A percentile compares a stretch with the other conserved stretches of the same genome.
Evolutionary conservation across 2,113 vertebrate genomes (phyloP).

Genomic region (Tupaia tana): DNA sequence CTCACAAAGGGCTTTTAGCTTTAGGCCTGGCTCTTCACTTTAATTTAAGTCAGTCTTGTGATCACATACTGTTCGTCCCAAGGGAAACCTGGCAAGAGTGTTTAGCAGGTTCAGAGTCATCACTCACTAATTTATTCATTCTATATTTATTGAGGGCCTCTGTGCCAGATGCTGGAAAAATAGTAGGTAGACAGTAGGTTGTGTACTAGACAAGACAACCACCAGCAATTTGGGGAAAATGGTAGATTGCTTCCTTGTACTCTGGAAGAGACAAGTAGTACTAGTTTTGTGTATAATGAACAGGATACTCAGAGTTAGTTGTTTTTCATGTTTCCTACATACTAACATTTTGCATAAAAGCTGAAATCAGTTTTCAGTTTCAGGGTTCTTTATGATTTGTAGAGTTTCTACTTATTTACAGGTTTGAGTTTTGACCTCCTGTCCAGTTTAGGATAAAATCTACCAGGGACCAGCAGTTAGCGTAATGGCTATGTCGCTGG

Average conservation of each 20-base stretch:
- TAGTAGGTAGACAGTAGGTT: neutral
- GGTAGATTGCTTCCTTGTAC: neutral
- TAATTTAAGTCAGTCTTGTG: conserved; percentile 65
- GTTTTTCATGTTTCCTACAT: neutral
- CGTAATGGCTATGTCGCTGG: too few species aligned
- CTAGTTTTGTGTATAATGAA: conserved; percentile 20
- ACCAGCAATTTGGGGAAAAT: neutral
- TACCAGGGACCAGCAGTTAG: too few species aligned
- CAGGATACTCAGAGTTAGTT: neutral
- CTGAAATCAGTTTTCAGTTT: conserved; percentile 40
- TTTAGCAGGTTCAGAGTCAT: conserved; percentile 55
- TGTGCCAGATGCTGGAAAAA: neutral
- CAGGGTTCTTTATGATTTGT: neutral
- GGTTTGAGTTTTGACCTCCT: conserved; percentile 45
- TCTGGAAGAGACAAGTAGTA: neutral
- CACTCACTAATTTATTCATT: conserved; percentile 60
- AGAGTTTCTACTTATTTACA: conserved; percentile 25
- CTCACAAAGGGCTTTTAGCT: conserved; percentile 36
- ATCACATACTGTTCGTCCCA: conserved; percentile 54
- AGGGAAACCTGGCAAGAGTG: conserved; percentile 8
- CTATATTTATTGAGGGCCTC: conserved; percentile 39
- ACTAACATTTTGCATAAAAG: neutral
- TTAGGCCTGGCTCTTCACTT: conserved; percentile 50
- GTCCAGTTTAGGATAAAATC: neutral
- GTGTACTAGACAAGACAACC: neutral